A percentile compares a stretch with the other conserved stretches of the same genome.
Evolutionary conservation across 1,140 invertebrate species (phyloP).

Genomic region (Metopolophium dirhodum): DNA sequence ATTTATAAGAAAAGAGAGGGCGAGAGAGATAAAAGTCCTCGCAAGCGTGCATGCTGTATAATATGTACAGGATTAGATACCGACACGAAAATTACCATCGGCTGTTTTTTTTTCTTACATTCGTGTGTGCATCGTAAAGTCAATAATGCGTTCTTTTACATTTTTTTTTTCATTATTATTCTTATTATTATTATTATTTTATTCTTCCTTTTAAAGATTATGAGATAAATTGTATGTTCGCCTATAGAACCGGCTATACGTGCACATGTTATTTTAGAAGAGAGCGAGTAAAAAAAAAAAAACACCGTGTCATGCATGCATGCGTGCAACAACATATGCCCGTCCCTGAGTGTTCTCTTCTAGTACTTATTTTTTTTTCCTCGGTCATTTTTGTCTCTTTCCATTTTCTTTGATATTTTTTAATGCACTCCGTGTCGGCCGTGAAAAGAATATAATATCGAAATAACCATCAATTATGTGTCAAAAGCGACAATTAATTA

Average conservation of each 20-base stretch:
- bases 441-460: neutral
- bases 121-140: conserved; percentile 19
- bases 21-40: neutral
- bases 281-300: neutral
- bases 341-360: neutral
- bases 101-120: neutral
- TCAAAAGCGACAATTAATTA: conserved; percentile 18
- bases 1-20: neutral
- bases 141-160: conserved; percentile 17
- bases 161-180: neutral
- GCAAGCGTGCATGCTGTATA: neutral
- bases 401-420: neutral
- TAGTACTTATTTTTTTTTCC: neutral
- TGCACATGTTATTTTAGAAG: neutral
- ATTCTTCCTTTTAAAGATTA: conserved; percentile 15
- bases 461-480: neutral
- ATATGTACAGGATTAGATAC: neutral
- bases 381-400: conserved; percentile 14
- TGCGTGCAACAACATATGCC: conserved; percentile 21
- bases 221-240: neutral
- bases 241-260: neutral
- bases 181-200: neutral
- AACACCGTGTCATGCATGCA: neutral
- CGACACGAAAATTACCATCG: neutral
- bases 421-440: neutral